phyloP scores from a whole-genome alignment of 2,113 vertebrate genomes.

The Hypocryptadius cinnamomeus region DNA sequence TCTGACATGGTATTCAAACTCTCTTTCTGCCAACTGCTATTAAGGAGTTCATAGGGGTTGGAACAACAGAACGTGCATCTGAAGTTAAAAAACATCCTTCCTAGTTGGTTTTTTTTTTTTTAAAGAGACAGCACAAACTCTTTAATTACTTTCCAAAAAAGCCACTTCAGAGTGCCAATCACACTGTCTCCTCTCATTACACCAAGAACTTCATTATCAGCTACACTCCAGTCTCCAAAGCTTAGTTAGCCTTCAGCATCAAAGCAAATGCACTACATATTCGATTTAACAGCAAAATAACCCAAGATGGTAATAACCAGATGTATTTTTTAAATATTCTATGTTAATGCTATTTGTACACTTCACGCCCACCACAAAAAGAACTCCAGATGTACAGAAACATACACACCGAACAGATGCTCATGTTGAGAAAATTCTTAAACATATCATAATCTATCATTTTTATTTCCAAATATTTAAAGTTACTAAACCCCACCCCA shows the following conservation, averaged over 20 bases:
- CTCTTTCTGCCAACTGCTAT: slow-evolving; percentile 12
- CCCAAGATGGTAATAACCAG: not conserved
- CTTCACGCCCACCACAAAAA: not conserved
- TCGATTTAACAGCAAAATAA: not conserved
- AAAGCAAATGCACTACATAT: not conserved
- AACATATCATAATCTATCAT: not conserved
- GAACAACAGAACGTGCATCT: not conserved
- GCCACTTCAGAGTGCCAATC: not conserved
- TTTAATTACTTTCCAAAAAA: slow-evolving; percentile 26
- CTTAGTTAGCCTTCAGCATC: not conserved
- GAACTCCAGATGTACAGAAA: not conserved
- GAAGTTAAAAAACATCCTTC: not conserved
- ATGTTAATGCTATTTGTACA: not conserved
- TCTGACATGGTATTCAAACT: not conserved
- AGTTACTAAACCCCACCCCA: not conserved
- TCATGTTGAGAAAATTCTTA: not conserved
- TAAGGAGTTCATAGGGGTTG: not conserved
- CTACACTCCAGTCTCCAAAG: not conserved
- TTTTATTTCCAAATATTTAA: not conserved
- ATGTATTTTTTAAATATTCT: not conserved
- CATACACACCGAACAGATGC: not conserved
- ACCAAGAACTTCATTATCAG: not conserved
- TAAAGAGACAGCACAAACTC: not conserved
- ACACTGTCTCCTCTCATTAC: not conserved
- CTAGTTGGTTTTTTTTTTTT: not conserved